These are phyloP conservation scores for Drosophila greeni DNA, from an alignment of 2,888 invertebrate species.

Conservation along the genomic window DNA sequence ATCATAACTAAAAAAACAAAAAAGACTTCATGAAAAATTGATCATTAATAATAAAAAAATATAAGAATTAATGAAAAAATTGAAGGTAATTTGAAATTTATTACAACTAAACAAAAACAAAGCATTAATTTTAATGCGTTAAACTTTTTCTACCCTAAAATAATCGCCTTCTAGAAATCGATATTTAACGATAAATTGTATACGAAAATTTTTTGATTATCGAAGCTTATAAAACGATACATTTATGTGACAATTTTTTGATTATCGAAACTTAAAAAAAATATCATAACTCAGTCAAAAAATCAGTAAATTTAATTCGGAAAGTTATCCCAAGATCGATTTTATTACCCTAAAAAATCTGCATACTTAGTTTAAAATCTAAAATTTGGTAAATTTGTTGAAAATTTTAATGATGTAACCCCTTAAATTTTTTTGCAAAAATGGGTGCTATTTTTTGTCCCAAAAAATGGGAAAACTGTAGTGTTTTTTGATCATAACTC, in stretches of 20 bases:
- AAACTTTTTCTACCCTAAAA: background rate
- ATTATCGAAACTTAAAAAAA: background rate
- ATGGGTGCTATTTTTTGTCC: no score
- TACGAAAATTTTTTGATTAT: no score
- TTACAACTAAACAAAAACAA: background rate
- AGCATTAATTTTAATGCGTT: background rate
- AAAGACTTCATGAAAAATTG: no score
- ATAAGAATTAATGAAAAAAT: no score
- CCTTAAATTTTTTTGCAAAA: background rate
- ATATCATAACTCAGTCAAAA: background rate
- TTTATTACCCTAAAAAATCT: background rate
- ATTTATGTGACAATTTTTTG: no score
- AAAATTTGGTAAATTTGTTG: background rate
- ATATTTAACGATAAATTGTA: background rate
- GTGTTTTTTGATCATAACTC: no score
- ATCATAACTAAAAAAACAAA: no score
- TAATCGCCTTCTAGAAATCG: background rate
- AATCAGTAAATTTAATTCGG: background rate
- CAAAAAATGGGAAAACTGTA: no score
- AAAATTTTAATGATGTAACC: background rate
- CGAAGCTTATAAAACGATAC: no score
- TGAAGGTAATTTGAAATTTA: background rate
- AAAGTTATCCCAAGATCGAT: background rate
- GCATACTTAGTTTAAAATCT: background rate
- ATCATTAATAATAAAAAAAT: no score